These are phyloP conservation scores for Anthopleura sola DNA, from an alignment of 64 coral and sea anemone genomes.

Conservation along the genomic window DNA sequence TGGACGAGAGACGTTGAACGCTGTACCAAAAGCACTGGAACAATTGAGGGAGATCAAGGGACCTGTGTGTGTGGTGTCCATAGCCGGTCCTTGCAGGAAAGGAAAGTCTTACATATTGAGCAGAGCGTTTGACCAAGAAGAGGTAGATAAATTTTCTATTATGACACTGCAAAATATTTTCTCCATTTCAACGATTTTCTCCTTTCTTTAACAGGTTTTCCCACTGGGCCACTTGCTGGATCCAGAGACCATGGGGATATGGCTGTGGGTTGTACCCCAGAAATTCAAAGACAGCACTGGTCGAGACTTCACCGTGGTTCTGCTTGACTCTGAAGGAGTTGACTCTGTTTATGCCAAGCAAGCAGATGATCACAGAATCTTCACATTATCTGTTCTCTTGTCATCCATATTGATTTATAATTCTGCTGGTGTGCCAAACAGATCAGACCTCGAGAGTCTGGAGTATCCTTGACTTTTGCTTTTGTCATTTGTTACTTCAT, in stretches of 20 bases:
- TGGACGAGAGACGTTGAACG: conserved; percentile 18
- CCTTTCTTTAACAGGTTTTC: neutral
- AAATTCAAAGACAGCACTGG: conserved; percentile 33
- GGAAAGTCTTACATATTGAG: conserved; percentile 56
- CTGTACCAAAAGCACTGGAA: conserved; percentile 33
- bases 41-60: conserved; percentile 40
- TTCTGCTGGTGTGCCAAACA: conserved; percentile 19
- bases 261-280: conserved; percentile 41
- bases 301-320: conserved; percentile 29
- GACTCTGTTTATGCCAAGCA: conserved; percentile 5
- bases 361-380: conserved; percentile 35
- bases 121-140: conserved; percentile 36
- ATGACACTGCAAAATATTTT: too few species aligned
- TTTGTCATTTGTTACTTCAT: too few species aligned
- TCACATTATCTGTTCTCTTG: conserved; percentile 39
- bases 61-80: conserved; percentile 58
- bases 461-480: conserved; percentile 47
- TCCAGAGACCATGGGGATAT: conserved; percentile 59
- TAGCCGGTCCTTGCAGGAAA: conserved; percentile 52
- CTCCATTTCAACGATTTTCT: too few species aligned
- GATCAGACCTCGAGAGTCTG: conserved; percentile 30
- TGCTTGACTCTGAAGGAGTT: conserved; percentile 53
- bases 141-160: neutral
- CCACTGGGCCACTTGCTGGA: conserved; percentile 29
- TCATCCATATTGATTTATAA: conserved; percentile 35